Base-by-base conservation (phyloP, 2,797 vertebrate species). In the Prionace glauca region DNA sequence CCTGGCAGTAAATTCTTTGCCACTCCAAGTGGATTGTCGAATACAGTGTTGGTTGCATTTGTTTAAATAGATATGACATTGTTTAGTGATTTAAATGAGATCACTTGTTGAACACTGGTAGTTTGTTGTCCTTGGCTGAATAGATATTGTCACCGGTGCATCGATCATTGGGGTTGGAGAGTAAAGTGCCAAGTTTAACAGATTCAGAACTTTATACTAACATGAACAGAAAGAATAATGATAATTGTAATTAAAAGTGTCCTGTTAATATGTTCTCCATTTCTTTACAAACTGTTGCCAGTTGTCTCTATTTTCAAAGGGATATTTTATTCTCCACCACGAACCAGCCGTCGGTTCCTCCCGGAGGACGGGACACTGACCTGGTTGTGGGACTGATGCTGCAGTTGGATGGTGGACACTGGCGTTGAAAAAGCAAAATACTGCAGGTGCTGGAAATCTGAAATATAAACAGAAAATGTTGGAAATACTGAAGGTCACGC, bases 61-160 rank as follows among this genome's bases (percentile, higher is more conserved):
- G 93, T 56, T 56, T 77, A 77, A 74, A 56, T 77, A n/a, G 16
- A 95, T 26, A 22, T 95, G 36, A 32, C 41, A n/a, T 45, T 32
- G 45, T 77, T 95, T 95, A 95, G 77, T 77, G 18, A 95, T 95
- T 29, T 60, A 77, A 95, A 95, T 77, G 45, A 95, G 26, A 77
- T 50, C 41, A 77, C 77, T 60, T 72, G 26, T 95, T 91, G 88
- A 67, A 74, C 67, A 72, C 93, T 94, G 24, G 69, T 74, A 20
- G 11, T 8, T n/a, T 65, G 10, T 65, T 41, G 45, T 32, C 36
- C 10, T 26, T 10, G 71, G 22, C 22, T 45, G n/a, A 41, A 72
- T 71, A 72, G 62, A 8, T 20, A 94, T 71, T 9, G 3, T 26
- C n/a, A 72, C 18, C 7, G 12, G 71, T 94, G 93, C 45, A 77